Conservation (phyloP, 2,797 vertebrate genomes). For the Eulemur albifrons region DNA sequence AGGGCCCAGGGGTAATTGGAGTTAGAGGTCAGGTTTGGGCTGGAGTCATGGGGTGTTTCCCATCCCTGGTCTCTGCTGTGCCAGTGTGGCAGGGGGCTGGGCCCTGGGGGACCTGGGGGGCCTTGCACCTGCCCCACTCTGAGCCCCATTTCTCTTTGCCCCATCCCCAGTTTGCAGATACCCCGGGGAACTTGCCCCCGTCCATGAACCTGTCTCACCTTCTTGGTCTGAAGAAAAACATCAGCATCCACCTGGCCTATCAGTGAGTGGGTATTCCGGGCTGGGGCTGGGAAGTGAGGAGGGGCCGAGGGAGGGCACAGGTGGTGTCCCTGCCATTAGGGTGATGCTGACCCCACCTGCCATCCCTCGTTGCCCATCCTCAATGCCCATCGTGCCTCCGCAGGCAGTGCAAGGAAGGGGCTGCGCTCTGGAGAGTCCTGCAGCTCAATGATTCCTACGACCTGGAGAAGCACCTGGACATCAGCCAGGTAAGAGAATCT, state of each 20-base stretch:
- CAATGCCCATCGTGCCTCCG: slow-evolving; percentile 70
- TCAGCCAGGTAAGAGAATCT: slow-evolving; percentile 78
- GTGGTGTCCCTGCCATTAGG: neutral
- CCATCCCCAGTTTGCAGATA: slow-evolving; percentile 83
- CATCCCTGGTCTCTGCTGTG: neutral
- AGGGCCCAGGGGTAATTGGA: neutral
- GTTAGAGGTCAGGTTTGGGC: neutral
- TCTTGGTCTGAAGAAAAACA: slow-evolving; percentile 81
- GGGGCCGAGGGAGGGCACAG: too few relatives aligned
- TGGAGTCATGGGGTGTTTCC: neutral
- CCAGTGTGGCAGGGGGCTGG: too few relatives aligned
- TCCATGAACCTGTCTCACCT: slow-evolving; percentile 81
- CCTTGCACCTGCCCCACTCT: neutral
- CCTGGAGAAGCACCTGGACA: slow-evolving; percentile 81
- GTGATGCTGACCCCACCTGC: slow-evolving; percentile 86
- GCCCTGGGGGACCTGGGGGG: neutral
- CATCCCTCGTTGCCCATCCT: slow-evolving; percentile 79
- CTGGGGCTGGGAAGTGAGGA: neutral
- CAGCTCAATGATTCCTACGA: slow-evolving; percentile 77
- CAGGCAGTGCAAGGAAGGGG: slow-evolving; percentile 84
- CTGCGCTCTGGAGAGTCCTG: slow-evolving; percentile 84
- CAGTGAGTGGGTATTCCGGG: slow-evolving; percentile 75
- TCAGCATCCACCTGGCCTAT: slow-evolving; percentile 81
- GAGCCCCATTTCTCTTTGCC: neutral
- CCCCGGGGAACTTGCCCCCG: slow-evolving; percentile 82